Percentiles rank a stretch among this genome's conserved stretches.
phyloP scores from a whole-genome alignment of 2,113 vertebrate genomes.

The Menidia beryllina region DNA sequence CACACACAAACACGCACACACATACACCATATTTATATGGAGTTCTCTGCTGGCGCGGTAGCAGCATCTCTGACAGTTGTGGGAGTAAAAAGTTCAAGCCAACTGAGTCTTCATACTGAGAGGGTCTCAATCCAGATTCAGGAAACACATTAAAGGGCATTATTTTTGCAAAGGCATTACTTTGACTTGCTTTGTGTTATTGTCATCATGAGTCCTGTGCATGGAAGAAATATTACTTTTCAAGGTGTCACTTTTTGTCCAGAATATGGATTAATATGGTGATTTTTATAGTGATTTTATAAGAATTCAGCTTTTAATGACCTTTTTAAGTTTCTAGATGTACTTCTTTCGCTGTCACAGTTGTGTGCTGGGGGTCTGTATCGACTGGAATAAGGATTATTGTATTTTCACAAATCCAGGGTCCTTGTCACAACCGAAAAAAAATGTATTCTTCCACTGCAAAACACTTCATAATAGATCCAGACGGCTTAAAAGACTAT shows the following conservation, averaged over 20 bases:
- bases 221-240: no score
- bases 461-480: no score
- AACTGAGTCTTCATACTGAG: conserved; percentile 5
- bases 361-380: not conserved
- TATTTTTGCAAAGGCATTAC: not conserved
- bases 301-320: not conserved
- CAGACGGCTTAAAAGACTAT: no score
- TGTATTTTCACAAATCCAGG: no score
- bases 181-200: not conserved
- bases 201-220: not conserved
- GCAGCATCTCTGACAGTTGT: conserved; percentile 7
- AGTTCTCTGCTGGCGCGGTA: conserved; percentile 25
- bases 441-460: no score
- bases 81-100: conserved; percentile 24
- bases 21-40: not conserved
- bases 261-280: not conserved
- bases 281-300: not conserved
- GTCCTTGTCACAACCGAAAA: no score
- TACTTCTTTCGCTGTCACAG: not conserved
- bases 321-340: not conserved
- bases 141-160: not conserved
- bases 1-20: not conserved
- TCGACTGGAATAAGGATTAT: not conserved
- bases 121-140: not conserved
- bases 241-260: not conserved